phyloP scores from a whole-genome alignment of 2,113 vertebrate genomes.

The Cyanoderma ruficeps region DNA sequence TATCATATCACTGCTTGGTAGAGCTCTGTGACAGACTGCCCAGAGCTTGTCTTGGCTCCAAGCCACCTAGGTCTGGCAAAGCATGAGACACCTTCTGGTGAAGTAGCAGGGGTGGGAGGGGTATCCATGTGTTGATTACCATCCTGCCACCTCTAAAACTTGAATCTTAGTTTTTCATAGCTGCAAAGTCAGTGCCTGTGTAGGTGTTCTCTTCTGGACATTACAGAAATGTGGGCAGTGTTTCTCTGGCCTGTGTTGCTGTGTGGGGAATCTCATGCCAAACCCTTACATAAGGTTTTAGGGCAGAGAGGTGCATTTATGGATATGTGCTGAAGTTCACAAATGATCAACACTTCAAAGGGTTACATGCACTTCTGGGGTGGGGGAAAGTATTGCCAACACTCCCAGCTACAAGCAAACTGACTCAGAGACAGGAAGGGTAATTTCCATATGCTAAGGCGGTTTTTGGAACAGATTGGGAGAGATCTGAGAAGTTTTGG shows the following conservation, averaged over 20 bases:
- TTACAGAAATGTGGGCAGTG: not conserved
- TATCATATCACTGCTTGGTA: not conserved
- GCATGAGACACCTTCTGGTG: not conserved
- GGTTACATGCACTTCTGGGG: not conserved
- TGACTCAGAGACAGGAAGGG: slow-evolving; percentile 10
- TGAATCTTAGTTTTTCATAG: not conserved
- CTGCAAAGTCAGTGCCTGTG: not conserved
- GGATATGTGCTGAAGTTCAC: not conserved
- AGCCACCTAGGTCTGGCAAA: not conserved
- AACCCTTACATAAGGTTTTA: not conserved
- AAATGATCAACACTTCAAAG: slow-evolving; percentile 40
- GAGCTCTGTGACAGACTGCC: not conserved
- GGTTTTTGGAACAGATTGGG: slow-evolving; percentile 8
- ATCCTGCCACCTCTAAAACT: not conserved
- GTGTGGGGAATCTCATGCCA: not conserved
- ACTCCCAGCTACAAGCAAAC: slow-evolving; percentile 30
- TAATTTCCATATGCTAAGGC: slow-evolving; percentile 45
- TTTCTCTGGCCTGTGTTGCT: not conserved
- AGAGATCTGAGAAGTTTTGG: slow-evolving; percentile 33
- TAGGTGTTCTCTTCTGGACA: not conserved
- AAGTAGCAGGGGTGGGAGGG: not conserved
- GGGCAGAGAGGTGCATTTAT: not conserved
- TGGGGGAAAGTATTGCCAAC: not conserved
- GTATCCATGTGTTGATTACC: not conserved
- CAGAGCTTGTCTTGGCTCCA: not conserved